Base-by-base conservation (phyloP, 1,140 invertebrate species). In the Pseudachorutes palmiensis region DNA sequence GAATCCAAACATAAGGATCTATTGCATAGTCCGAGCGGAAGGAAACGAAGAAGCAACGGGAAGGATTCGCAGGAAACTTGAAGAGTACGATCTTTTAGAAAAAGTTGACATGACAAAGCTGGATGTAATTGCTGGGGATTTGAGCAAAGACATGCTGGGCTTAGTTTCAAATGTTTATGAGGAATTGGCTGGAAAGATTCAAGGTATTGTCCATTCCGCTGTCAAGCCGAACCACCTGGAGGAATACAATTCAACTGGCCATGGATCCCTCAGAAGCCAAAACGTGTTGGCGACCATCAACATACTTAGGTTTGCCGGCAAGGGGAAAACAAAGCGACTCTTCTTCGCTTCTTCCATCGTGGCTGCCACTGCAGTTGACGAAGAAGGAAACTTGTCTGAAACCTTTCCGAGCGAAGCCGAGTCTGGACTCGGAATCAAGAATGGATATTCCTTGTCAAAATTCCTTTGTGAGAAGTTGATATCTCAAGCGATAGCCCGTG, bases 361-460 rank as follows among this genome's bases (percentile, higher is more conserved):
- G 3, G 61, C 61, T 26, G 61, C 36, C 36, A 31, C 14, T 9
- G 24, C 12, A 29, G n/a, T 28, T 12, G 19, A 5, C 2, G 9
- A 58, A 24, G 67, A 68, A 16, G 67, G 67, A 24, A 28, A 16
- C 24, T 29, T 68, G 0, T 28, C 24, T 1, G 67, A 68, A 49
- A 29, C 63, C 26, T 64, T 63, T 12, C 67, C 67, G 32, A 28
- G 12, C 16, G 28, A 59, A 0, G 55, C 30, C 3, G 55, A 68
- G 14, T 31, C 45, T n/a, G 62, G 55, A 24, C 61, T 36, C 2
- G 51, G 9, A 22, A 58, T 64, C 26, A 41, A 48, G 22, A 32
- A 55, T 28, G 67, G 67, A 1, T 69, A 69, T 28, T 33, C 36
- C 1, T n/a, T 65, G 31, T 69, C 67, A 3, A 69, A 69, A 62